phyloP scores from a whole-genome alignment of 2,797 vertebrate species.

The Columba guinea region DNA sequence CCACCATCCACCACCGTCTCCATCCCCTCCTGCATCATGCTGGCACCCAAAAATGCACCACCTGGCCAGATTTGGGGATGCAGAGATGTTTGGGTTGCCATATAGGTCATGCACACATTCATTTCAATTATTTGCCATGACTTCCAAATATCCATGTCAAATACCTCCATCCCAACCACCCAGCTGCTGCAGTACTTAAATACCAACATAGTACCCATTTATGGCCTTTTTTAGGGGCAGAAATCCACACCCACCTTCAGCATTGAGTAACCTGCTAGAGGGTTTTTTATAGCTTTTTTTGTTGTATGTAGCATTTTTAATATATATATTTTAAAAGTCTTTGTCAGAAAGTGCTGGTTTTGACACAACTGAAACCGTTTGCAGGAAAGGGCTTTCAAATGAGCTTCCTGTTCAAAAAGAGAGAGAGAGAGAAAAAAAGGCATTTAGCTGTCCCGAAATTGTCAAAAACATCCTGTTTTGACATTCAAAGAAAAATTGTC shows the following conservation, averaged over 20 bases:
- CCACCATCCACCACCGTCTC: neutral
- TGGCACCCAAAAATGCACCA: neutral
- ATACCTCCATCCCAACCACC: neutral
- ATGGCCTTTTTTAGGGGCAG: neutral
- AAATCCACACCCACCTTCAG: neutral
- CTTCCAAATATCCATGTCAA: neutral
- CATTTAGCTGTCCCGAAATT: slow-evolving; percentile 38
- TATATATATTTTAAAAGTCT: too few relatives aligned
- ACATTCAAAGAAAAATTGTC: slow-evolving; percentile 33
- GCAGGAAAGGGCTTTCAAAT: slow-evolving; percentile 48
- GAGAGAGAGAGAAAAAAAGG: neutral
- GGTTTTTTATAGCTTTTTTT: neutral
- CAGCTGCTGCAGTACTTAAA: rapidly evolving
- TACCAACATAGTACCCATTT: neutral
- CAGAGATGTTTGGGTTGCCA: neutral
- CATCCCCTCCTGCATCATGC: neutral
- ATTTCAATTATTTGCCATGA: neutral
- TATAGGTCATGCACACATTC: neutral
- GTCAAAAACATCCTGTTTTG: slow-evolving; percentile 70
- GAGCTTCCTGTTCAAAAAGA: slow-evolving; percentile 56
- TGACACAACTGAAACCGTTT: slow-evolving; percentile 7
- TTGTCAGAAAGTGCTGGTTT: neutral
- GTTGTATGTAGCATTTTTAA: neutral
- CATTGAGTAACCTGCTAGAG: neutral
- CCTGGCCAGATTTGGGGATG: rapidly evolving